phyloP scores from a whole-genome alignment of 2,113 vertebrate species.

The Azemiops feae region DNA sequence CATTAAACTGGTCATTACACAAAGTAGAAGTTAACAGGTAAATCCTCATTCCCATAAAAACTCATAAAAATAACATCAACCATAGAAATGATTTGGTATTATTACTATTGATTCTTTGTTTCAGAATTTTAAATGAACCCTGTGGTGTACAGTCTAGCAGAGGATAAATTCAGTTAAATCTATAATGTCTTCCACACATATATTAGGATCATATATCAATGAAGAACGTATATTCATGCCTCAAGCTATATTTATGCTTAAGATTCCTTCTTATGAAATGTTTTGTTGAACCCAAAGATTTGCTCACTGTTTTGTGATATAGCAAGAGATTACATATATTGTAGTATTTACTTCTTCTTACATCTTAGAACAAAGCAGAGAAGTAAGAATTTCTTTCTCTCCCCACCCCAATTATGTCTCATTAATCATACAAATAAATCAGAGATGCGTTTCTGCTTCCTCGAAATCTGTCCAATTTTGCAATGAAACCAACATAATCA shows the following conservation, averaged over 20 bases:
- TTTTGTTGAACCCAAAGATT: not conserved
- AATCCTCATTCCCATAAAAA: not conserved
- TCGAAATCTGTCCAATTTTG: slow-evolving; percentile 14
- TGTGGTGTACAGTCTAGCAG: not conserved
- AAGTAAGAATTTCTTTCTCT: not conserved
- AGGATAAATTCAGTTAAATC: not conserved
- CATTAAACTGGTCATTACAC: not conserved
- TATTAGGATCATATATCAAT: not conserved
- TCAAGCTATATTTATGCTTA: not conserved
- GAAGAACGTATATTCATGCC: not conserved
- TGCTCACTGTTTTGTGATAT: not conserved
- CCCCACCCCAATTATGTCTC: not conserved
- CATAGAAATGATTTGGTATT: not conserved
- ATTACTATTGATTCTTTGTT: not conserved
- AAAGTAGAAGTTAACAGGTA: not conserved
- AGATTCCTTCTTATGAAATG: not conserved
- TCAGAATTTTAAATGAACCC: not conserved
- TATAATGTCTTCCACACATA: not conserved
- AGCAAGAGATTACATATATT: not conserved
- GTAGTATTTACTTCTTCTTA: not conserved
- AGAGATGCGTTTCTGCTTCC: slow-evolving; percentile 24
- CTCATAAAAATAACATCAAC: not conserved
- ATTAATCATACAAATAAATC: not conserved
- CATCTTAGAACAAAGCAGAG: not conserved
- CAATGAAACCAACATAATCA: slow-evolving; percentile 35